Evolutionary conservation across 2,113 vertebrate species (phyloP), one percentile per base, ranked within the genome.

Genomic region (Scophthalmus maximus): DNA sequence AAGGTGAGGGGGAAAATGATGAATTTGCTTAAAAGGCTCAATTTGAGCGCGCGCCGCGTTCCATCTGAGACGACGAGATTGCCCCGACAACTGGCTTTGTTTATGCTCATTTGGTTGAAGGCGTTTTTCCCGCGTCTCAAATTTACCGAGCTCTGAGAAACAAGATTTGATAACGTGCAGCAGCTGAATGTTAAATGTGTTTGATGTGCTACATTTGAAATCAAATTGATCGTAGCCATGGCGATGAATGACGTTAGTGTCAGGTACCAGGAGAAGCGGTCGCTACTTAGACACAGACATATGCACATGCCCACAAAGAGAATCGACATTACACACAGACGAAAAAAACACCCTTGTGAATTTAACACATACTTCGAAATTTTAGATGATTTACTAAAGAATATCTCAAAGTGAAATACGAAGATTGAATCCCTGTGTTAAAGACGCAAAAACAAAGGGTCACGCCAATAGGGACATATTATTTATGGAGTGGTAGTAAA

Each of bases 1-100:
- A 89, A 90, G 84, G 85, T 89, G 85, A 88, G 84, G 63, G 53
- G 65, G 58, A 78, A 78, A 70, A 84, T 82, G 78, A 87, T 76
- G 79, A 85, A 85, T 88, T 89, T 84, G 86, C 84, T 88, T 79
- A 82, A 87, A 79, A 80, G 65, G 76, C 65, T 62, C 68, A 59
- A 63, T 78, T 65, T 52, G 25, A 8, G 50, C 17, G 22, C 30
- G 55, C 25, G n/a, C n/a, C n/a, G 56, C 0, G 3, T 4, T 3
- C 50, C 30, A 29, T 53, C 64, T 51, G 84, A 78, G 77, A 52
- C 44, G 42, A 47, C 4, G 36, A 80, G 60, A 74, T 81, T 73
- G 81, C 64, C 55, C 62, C 68, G 10, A 77, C 76, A 77, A 78
- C 73, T 34, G 57, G 29, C 65, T 85, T 79, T 82, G 82, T 86